Evolutionary conservation across 2,113 vertebrate species (phyloP), one percentile per base, ranked within the genome.

Genomic region (Nyctibius bracteatus): DNA sequence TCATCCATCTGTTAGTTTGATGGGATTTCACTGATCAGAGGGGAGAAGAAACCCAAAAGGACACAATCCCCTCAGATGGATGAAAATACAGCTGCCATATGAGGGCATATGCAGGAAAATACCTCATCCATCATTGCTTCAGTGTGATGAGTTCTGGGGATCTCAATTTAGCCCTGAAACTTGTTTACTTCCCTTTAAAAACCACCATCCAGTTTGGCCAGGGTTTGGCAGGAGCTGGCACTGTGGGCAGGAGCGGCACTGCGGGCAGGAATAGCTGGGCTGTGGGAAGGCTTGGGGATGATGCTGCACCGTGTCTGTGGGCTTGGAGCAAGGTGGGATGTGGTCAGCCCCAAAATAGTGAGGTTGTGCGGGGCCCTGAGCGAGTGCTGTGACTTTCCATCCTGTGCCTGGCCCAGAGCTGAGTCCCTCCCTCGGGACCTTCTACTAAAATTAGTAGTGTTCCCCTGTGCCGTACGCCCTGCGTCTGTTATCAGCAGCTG

Each of bases 121-220:
- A 67, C 55, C 30, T 67, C 0, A 0, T 68, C 22, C 1, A 3
- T 81, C 73, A 35, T 15, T 86, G 72, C 77, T 72, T 39, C 8
- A 4, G 44, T 91, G 77, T 39, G 81, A 80, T 57, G 83, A 72
- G n/a, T 72, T 54, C 75, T 79, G 65, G 41, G 57, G 68, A 79
- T 75, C 94, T 91, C 86, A 46, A 5, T 89, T 91, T 94, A 94
- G 83, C 88, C 43, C 52, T 61, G 83, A 33, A 67, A 57, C 52
- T 31, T 96, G 86, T 96, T 96, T 96, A 94, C 83, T 94, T 92
- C 88, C 88, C 59, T 59, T 92, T 46, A 21, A 20, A 78, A 92
- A 8, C 51, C 94, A 49, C 84, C 65, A 37, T 46, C 44, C 68
- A 7, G 3, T 72, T 86, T 72, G 70, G 30, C 55, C 6, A 0